phyloP scores from a whole-genome alignment of 2,113 vertebrate genomes.

The Sporophila hypoxantha region DNA sequence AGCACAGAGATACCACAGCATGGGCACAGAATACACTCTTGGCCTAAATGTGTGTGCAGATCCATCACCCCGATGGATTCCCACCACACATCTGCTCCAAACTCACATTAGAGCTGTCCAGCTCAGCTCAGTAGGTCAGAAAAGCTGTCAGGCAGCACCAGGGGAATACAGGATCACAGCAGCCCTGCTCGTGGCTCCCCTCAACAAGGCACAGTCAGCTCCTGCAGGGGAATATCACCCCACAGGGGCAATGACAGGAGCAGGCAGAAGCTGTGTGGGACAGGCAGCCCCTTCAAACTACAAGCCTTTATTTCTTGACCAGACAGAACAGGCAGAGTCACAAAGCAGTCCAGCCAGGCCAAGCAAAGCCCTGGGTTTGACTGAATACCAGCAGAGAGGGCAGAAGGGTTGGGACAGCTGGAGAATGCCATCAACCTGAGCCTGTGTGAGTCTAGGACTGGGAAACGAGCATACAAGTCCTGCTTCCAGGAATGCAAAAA shows the following conservation, averaged over 20 bases:
- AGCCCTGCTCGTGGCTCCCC: not conserved
- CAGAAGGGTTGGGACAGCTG: not conserved
- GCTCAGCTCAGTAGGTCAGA: accelerated
- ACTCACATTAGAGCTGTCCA: not conserved
- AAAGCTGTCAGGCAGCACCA: not conserved
- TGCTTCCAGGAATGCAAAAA: not conserved
- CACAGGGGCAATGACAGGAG: not conserved
- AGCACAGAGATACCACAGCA: not conserved
- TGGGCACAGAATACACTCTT: not conserved
- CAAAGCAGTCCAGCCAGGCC: not conserved
- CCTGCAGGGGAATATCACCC: not conserved
- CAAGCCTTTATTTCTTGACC: not conserved
- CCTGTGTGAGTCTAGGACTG: not conserved
- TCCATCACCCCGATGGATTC: not conserved
- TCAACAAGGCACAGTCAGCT: not conserved
- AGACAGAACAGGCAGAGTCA: not conserved
- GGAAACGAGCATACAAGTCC: not conserved
- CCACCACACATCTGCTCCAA: not conserved
- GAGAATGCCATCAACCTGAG: not conserved
- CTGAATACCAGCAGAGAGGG: not conserved
- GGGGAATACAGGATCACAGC: accelerated
- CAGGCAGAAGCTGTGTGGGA: not conserved
- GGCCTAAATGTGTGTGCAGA: not conserved
- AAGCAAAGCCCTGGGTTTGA: not conserved
- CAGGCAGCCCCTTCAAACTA: not conserved